These are phyloP conservation scores for Eilema griseolum DNA, from an alignment of 2,888 invertebrate species.

Conservation along the genomic window DNA sequence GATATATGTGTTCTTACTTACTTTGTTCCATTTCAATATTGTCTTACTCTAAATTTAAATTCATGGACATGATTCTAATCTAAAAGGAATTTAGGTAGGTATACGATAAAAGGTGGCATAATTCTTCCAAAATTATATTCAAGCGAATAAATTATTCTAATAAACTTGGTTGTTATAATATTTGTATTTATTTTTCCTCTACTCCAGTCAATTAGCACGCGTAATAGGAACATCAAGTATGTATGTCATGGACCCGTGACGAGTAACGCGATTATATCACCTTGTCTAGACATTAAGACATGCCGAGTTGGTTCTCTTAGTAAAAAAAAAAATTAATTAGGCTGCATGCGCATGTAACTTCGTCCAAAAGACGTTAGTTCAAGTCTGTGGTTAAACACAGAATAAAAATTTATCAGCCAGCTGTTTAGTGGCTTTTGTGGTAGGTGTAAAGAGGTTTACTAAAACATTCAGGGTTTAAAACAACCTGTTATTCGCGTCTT, in stretches of 20 bases:
- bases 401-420: conserved; percentile 3
- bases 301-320: neutral
- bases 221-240: conserved; percentile 13
- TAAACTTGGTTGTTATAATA: neutral
- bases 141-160: conserved; percentile 9
- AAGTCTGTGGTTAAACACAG: neutral
- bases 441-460: neutral
- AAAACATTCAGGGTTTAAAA: too few relatives aligned
- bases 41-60: neutral
- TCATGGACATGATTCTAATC: conserved; percentile 1
- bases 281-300: conserved; percentile 3
- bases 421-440: neutral
- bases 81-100: neutral
- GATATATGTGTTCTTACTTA: neutral
- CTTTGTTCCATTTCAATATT: neutral
- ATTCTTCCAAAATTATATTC: neutral
- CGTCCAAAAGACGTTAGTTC: neutral
- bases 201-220: conserved; percentile 5
- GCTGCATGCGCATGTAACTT: conserved; percentile 9
- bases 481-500: too few relatives aligned
- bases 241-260: conserved; percentile 16
- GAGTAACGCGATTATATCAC: conserved; percentile 7
- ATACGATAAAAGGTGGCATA: conserved; percentile 3
- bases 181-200: neutral
- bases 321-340: conserved; percentile 14